These are phyloP conservation scores for Drosophila ohnishii DNA, from an alignment of 1,140 invertebrate genomes.

Conservation along the genomic window DNA sequence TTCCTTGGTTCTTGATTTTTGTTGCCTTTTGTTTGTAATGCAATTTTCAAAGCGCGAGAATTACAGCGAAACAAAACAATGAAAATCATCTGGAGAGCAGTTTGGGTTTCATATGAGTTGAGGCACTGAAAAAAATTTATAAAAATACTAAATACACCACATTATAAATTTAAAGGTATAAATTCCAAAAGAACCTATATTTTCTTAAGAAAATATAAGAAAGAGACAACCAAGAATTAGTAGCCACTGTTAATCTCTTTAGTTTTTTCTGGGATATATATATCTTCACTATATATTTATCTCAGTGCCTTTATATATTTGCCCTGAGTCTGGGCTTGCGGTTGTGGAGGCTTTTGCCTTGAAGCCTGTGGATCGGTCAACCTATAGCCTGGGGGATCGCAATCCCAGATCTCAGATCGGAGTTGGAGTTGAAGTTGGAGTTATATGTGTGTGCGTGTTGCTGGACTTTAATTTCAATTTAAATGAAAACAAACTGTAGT, in stretches of 20 bases:
- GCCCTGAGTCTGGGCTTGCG: conserved; percentile 63
- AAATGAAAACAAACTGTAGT: conserved; percentile 80
- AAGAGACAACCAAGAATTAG: background rate
- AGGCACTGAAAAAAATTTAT: background rate
- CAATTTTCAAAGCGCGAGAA: conserved; percentile 81
- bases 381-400: conserved; percentile 8
- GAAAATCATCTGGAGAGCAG: conserved; percentile 54
- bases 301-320: conserved; percentile 43
- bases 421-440: conserved; percentile 15
- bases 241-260: too few species aligned
- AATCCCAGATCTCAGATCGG: conserved; percentile 5
- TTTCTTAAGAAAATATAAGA: background rate
- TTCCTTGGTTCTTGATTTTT: conserved; percentile 43
- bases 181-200: background rate
- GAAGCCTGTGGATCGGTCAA: conserved; percentile 44
- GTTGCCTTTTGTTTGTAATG: conserved; percentile 74
- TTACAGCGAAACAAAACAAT: conserved; percentile 77
- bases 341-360: conserved; percentile 37
- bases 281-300: background rate
- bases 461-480: conserved; percentile 78
- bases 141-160: background rate
- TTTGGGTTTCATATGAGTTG: conserved; percentile 34
- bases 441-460: conserved; percentile 16
- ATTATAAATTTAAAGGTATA: too few species aligned
- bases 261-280: too few species aligned